These are phyloP conservation scores for Eupristina koningsbergeri DNA, from an alignment of 1,140 invertebrate genomes.

Conservation along the genomic window DNA sequence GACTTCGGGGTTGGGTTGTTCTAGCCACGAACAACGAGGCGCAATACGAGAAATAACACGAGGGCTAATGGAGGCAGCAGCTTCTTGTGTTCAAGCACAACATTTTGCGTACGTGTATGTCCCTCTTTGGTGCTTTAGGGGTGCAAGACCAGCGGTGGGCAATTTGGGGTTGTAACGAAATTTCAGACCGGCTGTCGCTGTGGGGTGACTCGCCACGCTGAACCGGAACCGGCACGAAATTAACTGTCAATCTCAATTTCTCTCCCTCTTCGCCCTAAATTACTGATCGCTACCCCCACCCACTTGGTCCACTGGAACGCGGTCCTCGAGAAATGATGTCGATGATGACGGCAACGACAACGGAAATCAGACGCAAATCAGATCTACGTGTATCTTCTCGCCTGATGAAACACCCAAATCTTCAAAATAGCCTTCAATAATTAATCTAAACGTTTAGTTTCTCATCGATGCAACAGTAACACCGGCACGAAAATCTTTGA, in stretches of 20 bases:
- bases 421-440: no score
- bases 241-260: constrained; percentile 75
- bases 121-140: background rate
- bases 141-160: background rate
- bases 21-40: no score
- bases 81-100: background rate
- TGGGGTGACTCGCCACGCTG: background rate
- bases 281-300: background rate
- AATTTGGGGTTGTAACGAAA: constrained; percentile 32
- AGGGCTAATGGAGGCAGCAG: background rate
- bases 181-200: constrained; percentile 56
- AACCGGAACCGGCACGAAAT: constrained; percentile 65
- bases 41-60: no score
- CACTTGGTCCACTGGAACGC: background rate
- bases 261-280: constrained; percentile 46
- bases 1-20: constrained; percentile 5
- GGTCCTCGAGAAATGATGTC: no score
- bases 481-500: no score
- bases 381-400: no score
- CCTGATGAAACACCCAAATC: no score
- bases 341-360: background rate
- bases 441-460: no score
- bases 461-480: no score
- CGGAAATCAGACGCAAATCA: constrained; percentile 42
- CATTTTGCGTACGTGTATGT: background rate